Evolutionary conservation across 2,888 invertebrate genomes (phyloP).

Genomic region (Calameuta filiformis): DNA sequence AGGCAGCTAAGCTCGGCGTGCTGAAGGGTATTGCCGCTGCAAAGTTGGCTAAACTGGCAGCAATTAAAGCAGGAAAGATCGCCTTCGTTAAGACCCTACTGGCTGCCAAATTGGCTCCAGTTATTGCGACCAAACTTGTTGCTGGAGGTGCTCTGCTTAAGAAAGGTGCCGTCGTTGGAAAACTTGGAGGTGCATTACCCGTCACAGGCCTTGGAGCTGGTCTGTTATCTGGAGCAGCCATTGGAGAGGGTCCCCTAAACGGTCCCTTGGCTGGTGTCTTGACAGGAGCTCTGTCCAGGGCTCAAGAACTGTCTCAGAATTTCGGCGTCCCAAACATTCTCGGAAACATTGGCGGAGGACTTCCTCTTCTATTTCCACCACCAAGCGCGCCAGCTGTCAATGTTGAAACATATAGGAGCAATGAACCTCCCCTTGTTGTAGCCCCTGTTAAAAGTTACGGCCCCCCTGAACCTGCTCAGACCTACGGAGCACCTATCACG

Average conservation of each 20-base stretch:
- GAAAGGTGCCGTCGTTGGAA: background rate
- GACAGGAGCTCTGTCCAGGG: conserved; percentile 10
- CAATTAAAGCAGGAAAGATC: conserved; percentile 19
- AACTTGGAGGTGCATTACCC: conserved; percentile 38
- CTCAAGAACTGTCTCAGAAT: background rate
- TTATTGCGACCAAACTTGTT: conserved; percentile 7
- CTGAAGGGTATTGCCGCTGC: conserved; percentile 12
- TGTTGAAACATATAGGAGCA: conserved; percentile 19
- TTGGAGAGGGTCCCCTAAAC: background rate
- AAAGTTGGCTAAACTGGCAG: conserved; percentile 21
- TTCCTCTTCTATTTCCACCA: background rate
- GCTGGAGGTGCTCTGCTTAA: conserved; percentile 1
- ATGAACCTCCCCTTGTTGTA: conserved; percentile 34
- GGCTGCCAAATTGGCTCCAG: conserved; percentile 14
- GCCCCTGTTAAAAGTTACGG: conserved; percentile 27
- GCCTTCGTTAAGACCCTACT: conserved; percentile 17
- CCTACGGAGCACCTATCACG: conserved; percentile 20
- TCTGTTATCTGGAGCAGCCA: conserved; percentile 50
- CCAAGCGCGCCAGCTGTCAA: background rate
- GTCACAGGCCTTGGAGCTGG: conserved; percentile 23
- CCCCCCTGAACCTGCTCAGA: conserved; percentile 9
- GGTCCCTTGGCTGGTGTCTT: background rate
- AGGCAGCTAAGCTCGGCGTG: conserved; percentile 19
- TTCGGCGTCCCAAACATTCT: background rate
- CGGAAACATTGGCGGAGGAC: background rate